Evolutionary conservation across 92 coral and sea anemone species (phyloP), one percentile per base, ranked within the genome.

Genomic region (Porites lobata): DNA sequence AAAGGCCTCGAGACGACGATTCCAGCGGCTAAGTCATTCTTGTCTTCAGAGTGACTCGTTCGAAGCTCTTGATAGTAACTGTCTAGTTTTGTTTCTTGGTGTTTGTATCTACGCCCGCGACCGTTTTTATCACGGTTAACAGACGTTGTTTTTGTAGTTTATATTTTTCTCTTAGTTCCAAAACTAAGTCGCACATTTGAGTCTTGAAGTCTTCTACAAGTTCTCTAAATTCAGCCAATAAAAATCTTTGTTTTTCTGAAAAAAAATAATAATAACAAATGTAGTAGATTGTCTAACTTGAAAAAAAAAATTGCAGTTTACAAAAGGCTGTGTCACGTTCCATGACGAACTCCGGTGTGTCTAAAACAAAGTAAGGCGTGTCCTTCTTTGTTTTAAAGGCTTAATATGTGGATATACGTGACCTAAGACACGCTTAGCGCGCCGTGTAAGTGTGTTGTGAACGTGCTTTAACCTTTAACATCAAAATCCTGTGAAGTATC

Each of bases 131-230:
- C 8, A 54, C 9, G 14, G 69, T 54, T 69, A 82, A 24, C 50
- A 56, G 29, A 24, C 2, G 7, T 17, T 14, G 69, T 57, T 74
- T 69, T 70, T 82, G 69, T 4, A 50, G 68, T 21, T 14, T 29
- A 22, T 82, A 77, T 43, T 70, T 82, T 58, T 82, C 86, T 82
- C 58, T 70, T 11, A 82, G 57, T 69, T 56, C 86, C 54, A 6
- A 54, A 13, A 43, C 74, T 21, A 82, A 56, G 64, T n/a, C 43
- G 29, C 26, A 26, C 77, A 71, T 29, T 12, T 59, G 59, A n/a
- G 66, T 54, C n/a, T 82, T 70, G 24, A 53, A 69, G 17, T 70
- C 77, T 38, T 56, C 57, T 11, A 82, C 51, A 14, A 82, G 29
- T 82, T 70, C 53, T 58, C 77, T 26, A 53, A 82, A 26, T 29